Evolutionary conservation across 2,113 vertebrate species (phyloP).

Genomic region (Thunnus thynnus): DNA sequence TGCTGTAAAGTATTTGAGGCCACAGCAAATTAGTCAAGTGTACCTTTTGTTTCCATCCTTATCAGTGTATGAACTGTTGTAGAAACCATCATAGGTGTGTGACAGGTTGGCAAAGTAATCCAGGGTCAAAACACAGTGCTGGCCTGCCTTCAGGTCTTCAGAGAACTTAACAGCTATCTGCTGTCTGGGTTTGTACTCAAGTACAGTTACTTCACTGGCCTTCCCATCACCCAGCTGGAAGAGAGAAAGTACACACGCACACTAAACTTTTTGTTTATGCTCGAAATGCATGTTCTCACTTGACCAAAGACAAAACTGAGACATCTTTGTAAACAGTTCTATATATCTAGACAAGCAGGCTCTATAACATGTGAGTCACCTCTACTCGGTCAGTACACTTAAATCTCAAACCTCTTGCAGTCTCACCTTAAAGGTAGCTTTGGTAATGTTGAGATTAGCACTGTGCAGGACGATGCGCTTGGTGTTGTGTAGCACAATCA

Average conservation of each 20-base stretch:
- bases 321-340: neutral
- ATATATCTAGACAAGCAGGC: neutral
- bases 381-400: neutral
- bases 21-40: neutral
- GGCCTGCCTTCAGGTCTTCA: slow-evolving; percentile 85
- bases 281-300: neutral
- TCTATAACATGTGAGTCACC: neutral
- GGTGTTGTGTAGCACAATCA: slow-evolving; percentile 85
- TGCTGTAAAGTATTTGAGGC: neutral
- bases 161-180: slow-evolving; percentile 90
- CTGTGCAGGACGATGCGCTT: slow-evolving; percentile 91
- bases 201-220: slow-evolving; percentile 73
- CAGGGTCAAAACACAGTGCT: slow-evolving; percentile 87
- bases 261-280: neutral
- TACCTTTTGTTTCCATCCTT: slow-evolving; percentile 84
- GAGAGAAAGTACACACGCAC: neutral
- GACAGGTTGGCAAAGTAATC: slow-evolving; percentile 90
- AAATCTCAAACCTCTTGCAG: neutral
- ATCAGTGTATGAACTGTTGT: slow-evolving; percentile 91
- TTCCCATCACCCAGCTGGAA: slow-evolving; percentile 64
- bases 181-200: slow-evolving; percentile 90
- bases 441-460: slow-evolving; percentile 88
- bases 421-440: slow-evolving; percentile 78
- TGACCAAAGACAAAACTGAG: too few species aligned
- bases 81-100: slow-evolving; percentile 91